These are phyloP conservation scores for Muntiacus muntjak DNA, from an alignment of 2,113 vertebrate species.

Conservation along the genomic window DNA sequence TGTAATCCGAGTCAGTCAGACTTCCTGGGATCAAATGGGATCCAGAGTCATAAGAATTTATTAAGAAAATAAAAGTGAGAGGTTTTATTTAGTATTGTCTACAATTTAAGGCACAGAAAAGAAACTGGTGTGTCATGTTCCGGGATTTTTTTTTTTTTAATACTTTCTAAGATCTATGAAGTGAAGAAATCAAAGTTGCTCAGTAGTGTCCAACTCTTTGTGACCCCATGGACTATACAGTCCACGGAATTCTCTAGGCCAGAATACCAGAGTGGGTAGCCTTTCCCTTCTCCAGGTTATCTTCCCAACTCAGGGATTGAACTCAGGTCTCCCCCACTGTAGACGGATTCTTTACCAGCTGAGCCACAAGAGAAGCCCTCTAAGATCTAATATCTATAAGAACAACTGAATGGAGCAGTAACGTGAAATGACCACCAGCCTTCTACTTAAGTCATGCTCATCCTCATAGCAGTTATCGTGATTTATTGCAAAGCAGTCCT, in stretches of 20 bases:
- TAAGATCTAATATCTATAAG: not conserved
- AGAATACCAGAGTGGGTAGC: not conserved
- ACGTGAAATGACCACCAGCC: slow-evolving; percentile 35
- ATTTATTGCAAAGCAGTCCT: slow-evolving; percentile 60
- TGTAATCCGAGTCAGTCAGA: not conserved
- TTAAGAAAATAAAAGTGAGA: not conserved
- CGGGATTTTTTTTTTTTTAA: slow-evolving; percentile 60
- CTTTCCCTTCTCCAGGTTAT: not conserved
- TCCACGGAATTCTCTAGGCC: not conserved
- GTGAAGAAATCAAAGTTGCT: not conserved
- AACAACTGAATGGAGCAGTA: not conserved
- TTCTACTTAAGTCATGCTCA: slow-evolving; percentile 41
- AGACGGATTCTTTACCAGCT: not conserved
- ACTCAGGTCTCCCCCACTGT: not conserved
- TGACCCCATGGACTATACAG: not conserved
- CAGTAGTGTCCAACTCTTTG: not conserved
- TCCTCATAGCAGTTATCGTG: not conserved
- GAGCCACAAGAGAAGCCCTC: not conserved
- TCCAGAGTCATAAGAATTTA: not conserved
- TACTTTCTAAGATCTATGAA: not conserved
- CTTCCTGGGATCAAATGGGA: not conserved
- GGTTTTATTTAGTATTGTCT: not conserved
- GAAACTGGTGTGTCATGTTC: not conserved
- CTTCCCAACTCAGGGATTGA: not conserved
- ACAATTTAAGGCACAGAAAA: slow-evolving; percentile 15